Conservation (phyloP, 2,113 vertebrate genomes). For the Forbesichthys papilliferus region DNA sequence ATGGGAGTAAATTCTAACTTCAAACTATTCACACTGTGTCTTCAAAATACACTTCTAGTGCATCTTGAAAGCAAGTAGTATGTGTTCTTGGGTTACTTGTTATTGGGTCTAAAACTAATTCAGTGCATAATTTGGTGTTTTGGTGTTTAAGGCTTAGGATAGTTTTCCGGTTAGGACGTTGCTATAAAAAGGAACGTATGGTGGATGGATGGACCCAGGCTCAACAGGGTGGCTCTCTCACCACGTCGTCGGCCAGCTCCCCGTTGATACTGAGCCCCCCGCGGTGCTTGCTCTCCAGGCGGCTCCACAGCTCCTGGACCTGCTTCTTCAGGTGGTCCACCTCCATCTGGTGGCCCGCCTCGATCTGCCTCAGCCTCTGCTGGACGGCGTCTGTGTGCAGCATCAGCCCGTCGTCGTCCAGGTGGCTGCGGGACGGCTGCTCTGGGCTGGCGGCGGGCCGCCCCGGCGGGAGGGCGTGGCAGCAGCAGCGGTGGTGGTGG, state of each 20-base stretch:
- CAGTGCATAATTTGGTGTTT: too few species aligned
- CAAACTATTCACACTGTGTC: too few species aligned
- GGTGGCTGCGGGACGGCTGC: conserved; percentile 85
- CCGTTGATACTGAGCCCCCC: conserved; percentile 84
- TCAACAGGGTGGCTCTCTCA: conserved; percentile 67
- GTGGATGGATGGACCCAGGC: too few species aligned
- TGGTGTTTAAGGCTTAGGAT: too few species aligned
- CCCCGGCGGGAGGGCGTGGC: conserved; percentile 62
- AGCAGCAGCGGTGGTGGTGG: conserved; percentile 84
- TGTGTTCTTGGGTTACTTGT: too few species aligned
- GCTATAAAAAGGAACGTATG: too few species aligned
- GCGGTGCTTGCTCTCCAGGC: conserved; percentile 89
- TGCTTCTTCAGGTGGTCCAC: conserved; percentile 96
- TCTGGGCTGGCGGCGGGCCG: conserved; percentile 81
- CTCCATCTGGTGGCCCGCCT: conserved; percentile 91
- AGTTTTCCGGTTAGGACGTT: too few species aligned
- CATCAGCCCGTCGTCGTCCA: conserved; percentile 92
- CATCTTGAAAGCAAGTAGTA: too few species aligned
- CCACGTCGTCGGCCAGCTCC: conserved; percentile 90
- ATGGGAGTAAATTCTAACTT: too few species aligned
- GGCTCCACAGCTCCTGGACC: conserved; percentile 91
- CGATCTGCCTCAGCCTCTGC: conserved; percentile 93
- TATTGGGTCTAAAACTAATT: too few species aligned
- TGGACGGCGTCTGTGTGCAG: conserved; percentile 89
- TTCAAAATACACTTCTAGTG: too few species aligned